Percentiles rank a stretch among this genome's conserved stretches.
Evolutionary conservation across 2,113 vertebrate species (phyloP).

Genomic region (Tonatia bakeri): DNA sequence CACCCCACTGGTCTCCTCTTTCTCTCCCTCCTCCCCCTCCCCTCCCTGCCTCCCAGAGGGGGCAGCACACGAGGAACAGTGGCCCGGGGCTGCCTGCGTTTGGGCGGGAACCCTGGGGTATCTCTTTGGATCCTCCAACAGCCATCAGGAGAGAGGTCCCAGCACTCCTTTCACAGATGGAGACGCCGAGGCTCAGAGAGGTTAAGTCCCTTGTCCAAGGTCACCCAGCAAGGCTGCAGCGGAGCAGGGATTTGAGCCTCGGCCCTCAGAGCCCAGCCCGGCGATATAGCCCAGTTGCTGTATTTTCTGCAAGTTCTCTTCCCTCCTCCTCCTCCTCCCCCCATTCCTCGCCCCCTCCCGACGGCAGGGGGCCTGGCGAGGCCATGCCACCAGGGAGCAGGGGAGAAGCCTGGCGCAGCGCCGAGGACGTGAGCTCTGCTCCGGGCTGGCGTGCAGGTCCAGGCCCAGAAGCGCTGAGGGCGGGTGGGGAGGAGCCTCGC

Average conservation of each 20-base stretch:
- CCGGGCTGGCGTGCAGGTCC: accelerated
- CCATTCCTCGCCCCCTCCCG: neutral
- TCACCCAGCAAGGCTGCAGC: neutral
- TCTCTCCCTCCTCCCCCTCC: neutral
- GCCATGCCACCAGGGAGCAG: too few species aligned
- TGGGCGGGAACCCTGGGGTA: too few species aligned
- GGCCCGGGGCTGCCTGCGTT: too few species aligned
- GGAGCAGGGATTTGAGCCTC: neutral
- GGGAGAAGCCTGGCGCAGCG: neutral
- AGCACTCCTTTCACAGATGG: neutral
- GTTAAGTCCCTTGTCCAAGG: neutral
- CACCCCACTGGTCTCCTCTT: neutral
- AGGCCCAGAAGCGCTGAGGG: neutral
- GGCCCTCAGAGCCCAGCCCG: neutral
- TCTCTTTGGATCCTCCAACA: neutral
- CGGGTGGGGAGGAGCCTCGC: neutral
- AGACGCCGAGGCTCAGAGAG: neutral
- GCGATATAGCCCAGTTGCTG: accelerated
- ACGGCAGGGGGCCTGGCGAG: neutral
- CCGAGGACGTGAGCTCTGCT: neutral
- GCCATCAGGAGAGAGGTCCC: too few species aligned
- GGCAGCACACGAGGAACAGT: neutral
- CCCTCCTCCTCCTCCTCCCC: neutral
- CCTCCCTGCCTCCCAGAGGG: neutral
- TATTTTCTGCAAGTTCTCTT: neutral